Evolutionary conservation across 2,888 invertebrate species (phyloP).

Genomic region (Patella pellucida): DNA sequence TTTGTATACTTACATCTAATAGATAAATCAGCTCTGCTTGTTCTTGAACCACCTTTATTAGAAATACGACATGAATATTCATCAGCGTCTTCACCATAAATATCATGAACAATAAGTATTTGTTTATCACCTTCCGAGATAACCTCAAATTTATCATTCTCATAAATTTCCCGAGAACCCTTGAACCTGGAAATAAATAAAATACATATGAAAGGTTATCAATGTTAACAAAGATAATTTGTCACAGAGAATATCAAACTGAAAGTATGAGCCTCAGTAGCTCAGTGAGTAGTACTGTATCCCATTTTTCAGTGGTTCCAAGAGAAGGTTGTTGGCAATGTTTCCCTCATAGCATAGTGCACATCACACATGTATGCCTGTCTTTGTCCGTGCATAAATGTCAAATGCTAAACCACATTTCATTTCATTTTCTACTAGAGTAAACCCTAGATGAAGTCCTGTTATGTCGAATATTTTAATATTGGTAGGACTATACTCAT

Average conservation of each 20-base stretch:
- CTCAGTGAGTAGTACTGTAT: background rate
- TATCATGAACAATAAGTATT: conserved; percentile 89
- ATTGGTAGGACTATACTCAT: too few relatives aligned
- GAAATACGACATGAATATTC: conserved; percentile 96
- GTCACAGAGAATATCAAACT: background rate
- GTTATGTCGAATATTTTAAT: too few relatives aligned
- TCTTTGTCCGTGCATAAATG: too few relatives aligned
- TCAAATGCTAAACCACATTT: too few relatives aligned
- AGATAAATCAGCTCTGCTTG: conserved; percentile 93
- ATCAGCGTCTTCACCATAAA: conserved; percentile 98
- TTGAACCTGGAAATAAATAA: conserved; percentile 80
- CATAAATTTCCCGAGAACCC: conserved; percentile 94
- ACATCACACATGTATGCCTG: too few relatives aligned
- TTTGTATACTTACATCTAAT: conserved; percentile 88
- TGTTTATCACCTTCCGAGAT: conserved; percentile 88
- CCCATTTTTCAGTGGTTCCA: too few relatives aligned
- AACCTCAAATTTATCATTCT: conserved; percentile 92
- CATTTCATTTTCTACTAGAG: too few relatives aligned
- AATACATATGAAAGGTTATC: background rate
- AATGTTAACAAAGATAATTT: background rate
- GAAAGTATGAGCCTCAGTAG: background rate
- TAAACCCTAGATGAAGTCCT: too few relatives aligned
- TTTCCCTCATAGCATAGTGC: too few relatives aligned
- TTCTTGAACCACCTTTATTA: conserved; percentile 94
- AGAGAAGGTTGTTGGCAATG: too few relatives aligned